Evolutionary conservation across 2,113 vertebrate species (phyloP).

Genomic region (Nicator chloris): DNA sequence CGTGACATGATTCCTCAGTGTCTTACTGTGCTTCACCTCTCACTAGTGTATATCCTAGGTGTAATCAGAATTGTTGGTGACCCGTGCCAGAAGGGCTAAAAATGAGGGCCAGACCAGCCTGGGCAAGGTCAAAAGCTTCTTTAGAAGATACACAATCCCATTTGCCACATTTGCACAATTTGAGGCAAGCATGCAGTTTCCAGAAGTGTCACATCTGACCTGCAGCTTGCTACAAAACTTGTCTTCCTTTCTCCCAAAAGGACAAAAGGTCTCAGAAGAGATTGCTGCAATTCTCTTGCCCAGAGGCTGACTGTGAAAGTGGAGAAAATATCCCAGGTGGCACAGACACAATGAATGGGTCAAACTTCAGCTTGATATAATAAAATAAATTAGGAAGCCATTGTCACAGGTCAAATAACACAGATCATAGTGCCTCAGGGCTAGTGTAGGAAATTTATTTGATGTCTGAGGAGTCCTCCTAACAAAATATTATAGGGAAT

Average conservation of each 20-base stretch:
- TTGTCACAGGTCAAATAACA: background rate
- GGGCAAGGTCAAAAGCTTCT: background rate
- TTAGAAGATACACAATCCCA: background rate
- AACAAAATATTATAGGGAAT: background rate
- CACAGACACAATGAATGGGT: background rate
- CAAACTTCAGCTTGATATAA: background rate
- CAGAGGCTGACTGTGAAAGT: background rate
- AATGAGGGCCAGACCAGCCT: background rate
- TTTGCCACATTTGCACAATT: background rate
- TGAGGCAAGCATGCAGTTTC: background rate
- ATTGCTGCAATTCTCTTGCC: rapidly evolving
- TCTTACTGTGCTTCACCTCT: background rate
- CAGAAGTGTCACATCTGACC: background rate
- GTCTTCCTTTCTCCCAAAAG: background rate
- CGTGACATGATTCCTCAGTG: background rate
- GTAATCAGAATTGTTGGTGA: background rate
- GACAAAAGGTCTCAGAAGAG: background rate
- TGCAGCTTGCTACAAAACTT: background rate
- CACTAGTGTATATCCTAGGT: background rate
- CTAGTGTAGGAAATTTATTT: background rate
- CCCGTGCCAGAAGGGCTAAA: background rate
- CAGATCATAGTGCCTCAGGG: background rate
- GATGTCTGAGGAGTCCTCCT: background rate
- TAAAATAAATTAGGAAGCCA: background rate
- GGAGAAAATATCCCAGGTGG: background rate